phyloP scores from a whole-genome alignment of 1,140 invertebrate genomes.

The Ceratina australensis region DNA sequence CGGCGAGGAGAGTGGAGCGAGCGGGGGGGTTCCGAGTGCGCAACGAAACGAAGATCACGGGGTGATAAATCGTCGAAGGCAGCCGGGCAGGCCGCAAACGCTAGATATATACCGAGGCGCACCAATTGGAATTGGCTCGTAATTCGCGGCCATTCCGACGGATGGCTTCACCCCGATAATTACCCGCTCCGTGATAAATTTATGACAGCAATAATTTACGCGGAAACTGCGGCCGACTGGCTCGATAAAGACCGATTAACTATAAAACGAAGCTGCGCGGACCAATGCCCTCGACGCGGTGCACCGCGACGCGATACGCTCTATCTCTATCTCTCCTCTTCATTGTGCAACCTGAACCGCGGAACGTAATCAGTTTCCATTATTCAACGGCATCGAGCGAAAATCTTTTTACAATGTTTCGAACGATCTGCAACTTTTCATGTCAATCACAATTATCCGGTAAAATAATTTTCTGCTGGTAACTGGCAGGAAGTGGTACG shows the following conservation, averaged over 20 bases:
- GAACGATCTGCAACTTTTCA: too few species aligned
- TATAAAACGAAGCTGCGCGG: slow-evolving; percentile 59
- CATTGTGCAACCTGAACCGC: neutral
- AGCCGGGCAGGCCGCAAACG: slow-evolving; percentile 41
- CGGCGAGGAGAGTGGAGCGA: neutral
- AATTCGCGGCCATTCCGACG: slow-evolving; percentile 61
- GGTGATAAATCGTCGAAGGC: slow-evolving; percentile 56
- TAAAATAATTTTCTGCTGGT: too few species aligned
- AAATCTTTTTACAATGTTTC: too few species aligned
- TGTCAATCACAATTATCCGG: too few species aligned
- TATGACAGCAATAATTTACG: slow-evolving; percentile 68
- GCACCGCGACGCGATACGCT: slow-evolving; percentile 5
- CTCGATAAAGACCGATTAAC: slow-evolving; percentile 65
- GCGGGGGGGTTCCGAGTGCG: too few species aligned
- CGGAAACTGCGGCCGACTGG: slow-evolving; percentile 60
- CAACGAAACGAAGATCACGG: slow-evolving; percentile 51
- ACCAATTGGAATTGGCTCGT: slow-evolving; percentile 66
- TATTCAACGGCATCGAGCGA: too few species aligned
- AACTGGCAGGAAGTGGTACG: too few species aligned
- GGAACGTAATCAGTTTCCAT: too few species aligned
- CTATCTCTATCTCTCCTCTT: neutral
- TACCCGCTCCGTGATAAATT: slow-evolving; percentile 67
- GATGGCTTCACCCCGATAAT: slow-evolving; percentile 62
- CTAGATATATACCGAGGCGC: slow-evolving; percentile 49
- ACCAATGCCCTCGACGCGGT: slow-evolving; percentile 4